Conservation (phyloP, 2,113 vertebrate genomes). For the Notothenia rossii region DNA sequence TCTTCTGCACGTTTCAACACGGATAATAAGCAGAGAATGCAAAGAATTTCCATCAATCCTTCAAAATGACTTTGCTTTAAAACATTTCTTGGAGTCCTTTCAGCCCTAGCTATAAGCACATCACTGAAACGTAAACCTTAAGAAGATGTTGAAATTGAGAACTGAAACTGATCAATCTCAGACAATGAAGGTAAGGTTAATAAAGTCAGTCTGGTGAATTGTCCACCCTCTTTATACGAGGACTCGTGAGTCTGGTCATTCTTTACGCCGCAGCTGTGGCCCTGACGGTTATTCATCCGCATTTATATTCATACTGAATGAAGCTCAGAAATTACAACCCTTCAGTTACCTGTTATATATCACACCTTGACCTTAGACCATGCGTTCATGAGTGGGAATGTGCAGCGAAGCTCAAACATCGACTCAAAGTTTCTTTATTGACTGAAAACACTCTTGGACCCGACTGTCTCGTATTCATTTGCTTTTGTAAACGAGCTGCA, state of each 20-base stretch:
- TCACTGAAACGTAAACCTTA: no score
- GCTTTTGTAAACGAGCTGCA: slow-evolving; percentile 25
- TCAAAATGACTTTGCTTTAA: no score
- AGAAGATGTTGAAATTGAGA: not conserved
- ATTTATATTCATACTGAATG: not conserved
- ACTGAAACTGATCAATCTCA: not conserved
- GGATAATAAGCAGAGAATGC: no score
- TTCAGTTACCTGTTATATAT: not conserved
- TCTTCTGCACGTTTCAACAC: no score
- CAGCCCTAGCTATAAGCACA: not conserved
- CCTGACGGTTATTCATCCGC: slow-evolving; percentile 16
- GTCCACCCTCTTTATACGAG: not conserved
- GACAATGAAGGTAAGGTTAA: not conserved
- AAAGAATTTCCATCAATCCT: no score
- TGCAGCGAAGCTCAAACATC: slow-evolving; percentile 5
- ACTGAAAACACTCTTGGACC: slow-evolving; percentile 22
- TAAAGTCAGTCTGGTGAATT: not conserved
- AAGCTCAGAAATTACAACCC: not conserved
- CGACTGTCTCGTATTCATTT: slow-evolving; percentile 4
- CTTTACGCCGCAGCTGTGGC: not conserved
- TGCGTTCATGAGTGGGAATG: not conserved
- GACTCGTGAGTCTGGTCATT: not conserved
- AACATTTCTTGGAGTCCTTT: no score
- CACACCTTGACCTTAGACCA: slow-evolving; percentile 2
- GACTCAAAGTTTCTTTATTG: slow-evolving; percentile 23